Conservation (phyloP, 2,888 invertebrate species). For the Pimpla rufipes region DNA sequence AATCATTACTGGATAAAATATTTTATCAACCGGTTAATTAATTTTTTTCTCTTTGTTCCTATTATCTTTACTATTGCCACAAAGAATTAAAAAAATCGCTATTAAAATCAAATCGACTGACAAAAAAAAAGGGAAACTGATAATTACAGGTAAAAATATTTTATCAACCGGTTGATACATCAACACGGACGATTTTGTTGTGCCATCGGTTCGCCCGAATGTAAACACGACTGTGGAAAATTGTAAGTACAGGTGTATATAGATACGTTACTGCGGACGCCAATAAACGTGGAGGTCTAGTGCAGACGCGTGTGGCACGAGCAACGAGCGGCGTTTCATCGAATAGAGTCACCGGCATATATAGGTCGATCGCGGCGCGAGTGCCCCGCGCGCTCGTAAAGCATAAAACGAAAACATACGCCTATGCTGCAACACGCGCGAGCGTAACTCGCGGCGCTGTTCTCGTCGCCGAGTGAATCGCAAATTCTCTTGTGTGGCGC, state of each 20-base stretch:
- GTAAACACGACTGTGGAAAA: neutral
- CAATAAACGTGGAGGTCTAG: neutral
- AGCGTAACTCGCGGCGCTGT: slow-evolving; percentile 28
- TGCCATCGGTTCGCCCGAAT: neutral
- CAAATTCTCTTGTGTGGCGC: neutral
- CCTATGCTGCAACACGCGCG: slow-evolving; percentile 40
- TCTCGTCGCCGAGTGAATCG: slow-evolving; percentile 21
- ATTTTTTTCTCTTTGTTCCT: too few relatives aligned
- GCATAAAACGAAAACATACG: slow-evolving; percentile 59
- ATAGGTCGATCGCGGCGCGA: slow-evolving; percentile 58
- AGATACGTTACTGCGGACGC: neutral
- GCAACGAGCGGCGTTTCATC: slow-evolving; percentile 43
- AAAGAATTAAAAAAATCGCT: too few relatives aligned
- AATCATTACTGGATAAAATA: too few relatives aligned
- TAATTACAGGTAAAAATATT: too few relatives aligned
- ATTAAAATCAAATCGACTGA: too few relatives aligned
- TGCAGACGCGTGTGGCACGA: neutral
- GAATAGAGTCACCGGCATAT: slow-evolving; percentile 43
- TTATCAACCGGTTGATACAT: neutral
- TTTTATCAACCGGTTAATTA: too few relatives aligned
- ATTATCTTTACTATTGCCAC: too few relatives aligned
- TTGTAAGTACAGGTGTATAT: neutral
- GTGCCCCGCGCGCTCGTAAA: slow-evolving; percentile 61
- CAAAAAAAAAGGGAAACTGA: too few relatives aligned
- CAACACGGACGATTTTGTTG: too few relatives aligned